Evolutionary conservation across 2,888 invertebrate genomes (phyloP).

Genomic region (Digitonthophagus gazella): DNA sequence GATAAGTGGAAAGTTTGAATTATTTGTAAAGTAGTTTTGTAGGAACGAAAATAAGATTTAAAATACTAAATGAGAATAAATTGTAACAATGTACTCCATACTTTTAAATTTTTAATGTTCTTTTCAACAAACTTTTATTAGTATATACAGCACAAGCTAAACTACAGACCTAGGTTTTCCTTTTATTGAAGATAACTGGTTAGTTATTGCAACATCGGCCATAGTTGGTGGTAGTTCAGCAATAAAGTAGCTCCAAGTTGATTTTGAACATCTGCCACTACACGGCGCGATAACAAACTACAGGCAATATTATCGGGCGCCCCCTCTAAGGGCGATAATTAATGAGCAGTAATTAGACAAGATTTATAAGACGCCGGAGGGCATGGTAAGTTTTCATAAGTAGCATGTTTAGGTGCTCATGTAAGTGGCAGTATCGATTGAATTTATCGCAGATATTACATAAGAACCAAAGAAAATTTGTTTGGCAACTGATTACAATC

Average conservation of each 20-base stretch:
- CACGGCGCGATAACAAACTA: not conserved
- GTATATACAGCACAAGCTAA: too few relatives aligned
- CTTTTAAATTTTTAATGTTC: too few relatives aligned
- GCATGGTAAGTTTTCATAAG: not conserved
- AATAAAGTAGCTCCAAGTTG: not conserved
- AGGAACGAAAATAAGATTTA: too few relatives aligned
- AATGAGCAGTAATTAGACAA: not conserved
- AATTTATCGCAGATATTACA: too few relatives aligned
- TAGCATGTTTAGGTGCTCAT: not conserved
- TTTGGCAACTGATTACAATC: not conserved
- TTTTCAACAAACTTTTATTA: too few relatives aligned
- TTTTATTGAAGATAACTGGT: too few relatives aligned
- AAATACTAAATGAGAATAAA: too few relatives aligned
- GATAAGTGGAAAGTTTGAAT: not conserved
- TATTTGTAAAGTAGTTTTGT: not conserved
- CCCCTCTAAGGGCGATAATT: not conserved
- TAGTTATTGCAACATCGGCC: not conserved
- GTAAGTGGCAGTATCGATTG: not conserved
- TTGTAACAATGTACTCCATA: too few relatives aligned
- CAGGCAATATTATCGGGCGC: not conserved
- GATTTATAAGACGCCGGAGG: not conserved
- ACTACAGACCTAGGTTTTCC: too few relatives aligned
- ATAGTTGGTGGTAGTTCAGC: not conserved
- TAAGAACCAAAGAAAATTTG: too few relatives aligned
- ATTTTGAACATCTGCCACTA: not conserved